phyloP scores from a whole-genome alignment of 2,113 vertebrate species.

The Peromyscus californicus region DNA sequence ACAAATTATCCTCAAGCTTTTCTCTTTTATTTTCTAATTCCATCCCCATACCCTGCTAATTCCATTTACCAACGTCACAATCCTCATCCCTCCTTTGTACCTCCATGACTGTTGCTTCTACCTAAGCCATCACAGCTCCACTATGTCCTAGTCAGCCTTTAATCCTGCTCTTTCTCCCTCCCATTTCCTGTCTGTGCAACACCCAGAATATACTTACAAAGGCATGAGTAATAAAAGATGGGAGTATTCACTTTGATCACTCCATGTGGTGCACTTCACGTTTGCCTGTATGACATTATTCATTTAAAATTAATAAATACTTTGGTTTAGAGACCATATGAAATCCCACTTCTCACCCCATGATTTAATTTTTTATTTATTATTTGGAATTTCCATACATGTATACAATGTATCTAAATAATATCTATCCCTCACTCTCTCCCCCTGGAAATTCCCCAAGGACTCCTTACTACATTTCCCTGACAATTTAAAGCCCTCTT shows the following conservation, averaged over 20 bases:
- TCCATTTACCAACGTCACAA: background rate
- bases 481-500: background rate
- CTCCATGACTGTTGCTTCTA: background rate
- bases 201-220: background rate
- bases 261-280: background rate
- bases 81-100: background rate
- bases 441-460: no score
- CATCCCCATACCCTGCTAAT: background rate
- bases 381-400: background rate
- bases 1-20: background rate
- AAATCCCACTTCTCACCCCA: background rate
- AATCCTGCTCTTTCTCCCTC: background rate
- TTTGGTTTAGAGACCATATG: background rate
- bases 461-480: background rate
- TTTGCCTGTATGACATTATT: background rate
- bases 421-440: background rate
- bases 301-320: conserved; percentile 12
- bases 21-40: background rate
- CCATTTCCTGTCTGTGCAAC: background rate
- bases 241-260: background rate
- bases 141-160: background rate
- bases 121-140: background rate
- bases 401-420: background rate
- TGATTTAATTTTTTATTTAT: background rate
- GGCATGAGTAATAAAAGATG: background rate